phyloP scores from a whole-genome alignment of 2,888 invertebrate species.

The Plebejus anna region DNA sequence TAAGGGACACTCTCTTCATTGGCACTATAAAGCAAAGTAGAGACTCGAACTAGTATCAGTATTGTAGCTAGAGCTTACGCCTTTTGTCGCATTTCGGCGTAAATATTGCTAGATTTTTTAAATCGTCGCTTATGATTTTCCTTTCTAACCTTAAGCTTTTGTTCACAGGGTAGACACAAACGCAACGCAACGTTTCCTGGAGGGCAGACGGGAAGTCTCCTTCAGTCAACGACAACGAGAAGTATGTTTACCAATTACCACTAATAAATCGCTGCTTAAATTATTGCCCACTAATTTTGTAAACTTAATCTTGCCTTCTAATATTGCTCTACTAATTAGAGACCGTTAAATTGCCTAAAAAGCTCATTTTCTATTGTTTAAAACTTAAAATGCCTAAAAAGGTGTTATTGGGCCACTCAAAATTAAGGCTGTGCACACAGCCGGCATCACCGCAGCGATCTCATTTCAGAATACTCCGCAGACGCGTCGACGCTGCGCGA shows the following conservation, averaged over 20 bases:
- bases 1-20: too few species aligned
- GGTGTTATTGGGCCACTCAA: background rate
- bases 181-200: slow-evolving; percentile 89
- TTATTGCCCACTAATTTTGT: background rate
- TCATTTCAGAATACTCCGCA: slow-evolving; percentile 66
- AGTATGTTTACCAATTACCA: slow-evolving; percentile 63
- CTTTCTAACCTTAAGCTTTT: slow-evolving; percentile 30
- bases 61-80: too few species aligned
- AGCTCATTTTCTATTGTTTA: background rate
- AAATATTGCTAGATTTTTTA: too few species aligned
- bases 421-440: slow-evolving; percentile 7
- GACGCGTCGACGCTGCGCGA: slow-evolving; percentile 72
- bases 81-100: too few species aligned
- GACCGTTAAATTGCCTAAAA: background rate
- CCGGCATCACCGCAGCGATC: slow-evolving; percentile 33
- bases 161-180: slow-evolving; percentile 85
- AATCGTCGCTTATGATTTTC: too few species aligned
- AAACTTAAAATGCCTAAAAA: too few species aligned
- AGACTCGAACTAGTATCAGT: too few species aligned
- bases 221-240: slow-evolving; percentile 81
- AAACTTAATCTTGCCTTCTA: background rate
- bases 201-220: slow-evolving; percentile 83
- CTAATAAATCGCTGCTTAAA: background rate
- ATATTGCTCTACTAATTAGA: background rate
- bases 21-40: too few species aligned